Evolutionary conservation across 2,797 vertebrate species (phyloP).

Genomic region (Pogoniulus pusillus): DNA sequence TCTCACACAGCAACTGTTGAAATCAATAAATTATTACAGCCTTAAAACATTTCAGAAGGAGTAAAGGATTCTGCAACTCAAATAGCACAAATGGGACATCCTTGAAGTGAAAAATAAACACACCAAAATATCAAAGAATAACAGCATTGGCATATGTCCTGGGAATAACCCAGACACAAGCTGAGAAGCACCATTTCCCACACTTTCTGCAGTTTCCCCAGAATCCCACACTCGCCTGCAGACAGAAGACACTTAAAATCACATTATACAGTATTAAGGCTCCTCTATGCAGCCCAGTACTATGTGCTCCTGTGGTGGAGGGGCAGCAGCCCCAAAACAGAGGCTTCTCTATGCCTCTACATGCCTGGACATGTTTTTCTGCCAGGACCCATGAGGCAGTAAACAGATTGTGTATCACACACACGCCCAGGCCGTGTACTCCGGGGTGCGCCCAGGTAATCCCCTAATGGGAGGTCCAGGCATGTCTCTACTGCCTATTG

Average conservation of each 20-base stretch:
- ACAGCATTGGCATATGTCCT: neutral
- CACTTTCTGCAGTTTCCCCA: neutral
- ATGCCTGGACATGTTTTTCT: too few species aligned
- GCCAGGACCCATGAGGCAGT: too few species aligned
- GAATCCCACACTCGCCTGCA: neutral
- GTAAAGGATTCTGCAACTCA: neutral
- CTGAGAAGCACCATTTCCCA: neutral
- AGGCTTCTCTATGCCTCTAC: too few species aligned
- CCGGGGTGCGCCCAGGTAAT: too few species aligned
- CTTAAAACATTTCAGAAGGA: neutral
- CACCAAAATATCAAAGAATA: neutral
- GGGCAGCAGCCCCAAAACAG: too few species aligned
- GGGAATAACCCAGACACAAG: neutral
- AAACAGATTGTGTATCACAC: too few species aligned
- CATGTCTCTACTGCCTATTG: too few species aligned
- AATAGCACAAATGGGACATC: neutral
- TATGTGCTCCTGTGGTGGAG: too few species aligned
- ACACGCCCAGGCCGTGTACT: too few species aligned
- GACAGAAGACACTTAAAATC: neutral
- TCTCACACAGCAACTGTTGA: neutral
- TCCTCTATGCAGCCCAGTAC: neutral
- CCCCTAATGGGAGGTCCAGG: too few species aligned
- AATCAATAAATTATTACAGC: neutral
- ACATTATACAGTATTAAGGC: rapidly evolving
- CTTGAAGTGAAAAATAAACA: neutral